Conservation (phyloP, 2,888 invertebrate genomes). For the Agapetus fuscipes region DNA sequence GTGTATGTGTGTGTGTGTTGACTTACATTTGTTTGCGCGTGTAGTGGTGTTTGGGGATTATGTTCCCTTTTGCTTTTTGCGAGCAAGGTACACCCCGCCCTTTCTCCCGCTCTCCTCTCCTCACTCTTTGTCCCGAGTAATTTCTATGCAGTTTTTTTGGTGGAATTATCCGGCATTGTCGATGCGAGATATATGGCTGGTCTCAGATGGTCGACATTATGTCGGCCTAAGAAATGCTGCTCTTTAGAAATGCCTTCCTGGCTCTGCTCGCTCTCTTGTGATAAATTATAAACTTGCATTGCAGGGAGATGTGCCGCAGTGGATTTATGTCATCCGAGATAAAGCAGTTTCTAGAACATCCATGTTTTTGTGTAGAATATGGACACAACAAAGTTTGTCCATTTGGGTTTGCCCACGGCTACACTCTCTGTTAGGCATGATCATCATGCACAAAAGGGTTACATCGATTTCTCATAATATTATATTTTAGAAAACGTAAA, state of each 20-base stretch:
- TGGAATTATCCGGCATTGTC: conserved; percentile 4
- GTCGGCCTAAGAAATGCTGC: not conserved
- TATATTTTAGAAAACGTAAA: too few species aligned
- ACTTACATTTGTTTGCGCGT: not conserved
- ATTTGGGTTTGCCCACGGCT: too few species aligned
- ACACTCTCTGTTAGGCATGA: too few species aligned
- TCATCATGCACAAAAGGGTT: too few species aligned
- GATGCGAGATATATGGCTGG: conserved; percentile 3
- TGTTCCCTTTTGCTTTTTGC: conserved; percentile 7
- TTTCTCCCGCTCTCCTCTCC: not conserved
- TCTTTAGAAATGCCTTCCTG: not conserved
- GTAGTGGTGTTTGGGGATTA: conserved; percentile 3
- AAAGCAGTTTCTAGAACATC: too few species aligned
- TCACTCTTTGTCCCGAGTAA: not conserved
- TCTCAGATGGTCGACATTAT: not conserved
- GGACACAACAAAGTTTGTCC: too few species aligned
- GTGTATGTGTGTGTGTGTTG: not conserved
- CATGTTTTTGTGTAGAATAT: too few species aligned
- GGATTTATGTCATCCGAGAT: too few species aligned
- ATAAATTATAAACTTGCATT: too few species aligned
- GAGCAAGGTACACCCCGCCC: not conserved
- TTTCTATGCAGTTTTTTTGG: conserved; percentile 6
- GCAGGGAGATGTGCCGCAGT: too few species aligned
- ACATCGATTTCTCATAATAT: too few species aligned
- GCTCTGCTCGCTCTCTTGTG: too few species aligned